A percentile compares a stretch with the other conserved stretches of the same genome.
phyloP scores from a whole-genome alignment of 2,797 vertebrate genomes.

The Poeciliopsis gracilis region DNA sequence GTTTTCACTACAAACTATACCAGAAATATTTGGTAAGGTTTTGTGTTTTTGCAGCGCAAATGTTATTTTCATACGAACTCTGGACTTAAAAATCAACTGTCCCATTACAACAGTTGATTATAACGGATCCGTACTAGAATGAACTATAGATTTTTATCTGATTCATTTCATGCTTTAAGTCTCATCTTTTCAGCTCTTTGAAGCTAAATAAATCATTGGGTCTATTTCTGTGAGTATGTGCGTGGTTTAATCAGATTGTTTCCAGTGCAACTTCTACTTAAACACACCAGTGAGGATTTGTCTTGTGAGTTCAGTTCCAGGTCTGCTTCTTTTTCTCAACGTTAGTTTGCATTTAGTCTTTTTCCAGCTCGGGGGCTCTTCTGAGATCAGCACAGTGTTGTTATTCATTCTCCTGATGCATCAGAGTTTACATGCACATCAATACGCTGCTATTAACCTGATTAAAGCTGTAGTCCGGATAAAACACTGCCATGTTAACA shows the following conservation, averaged over 20 bases:
- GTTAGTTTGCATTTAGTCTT: neutral
- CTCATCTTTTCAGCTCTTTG: neutral
- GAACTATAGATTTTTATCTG: neutral
- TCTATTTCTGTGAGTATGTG: neutral
- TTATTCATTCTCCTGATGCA: constrained; percentile 5
- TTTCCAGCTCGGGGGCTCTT: neutral
- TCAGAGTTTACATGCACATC: constrained; percentile 1
- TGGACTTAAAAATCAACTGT: neutral
- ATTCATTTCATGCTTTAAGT: neutral
- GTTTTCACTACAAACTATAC: no score
- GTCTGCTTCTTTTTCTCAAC: neutral
- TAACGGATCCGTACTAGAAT: neutral
- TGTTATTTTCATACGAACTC: neutral
- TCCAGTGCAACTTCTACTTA: neutral
- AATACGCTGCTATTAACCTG: constrained; percentile 7
- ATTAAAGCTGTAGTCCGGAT: neutral
- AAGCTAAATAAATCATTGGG: neutral
- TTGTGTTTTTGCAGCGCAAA: neutral
- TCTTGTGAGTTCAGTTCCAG: neutral
- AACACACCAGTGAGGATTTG: constrained; percentile 2
- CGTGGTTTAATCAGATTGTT: neutral
- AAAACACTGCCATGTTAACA: neutral
- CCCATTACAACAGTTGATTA: no score
- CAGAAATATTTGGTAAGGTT: no score
- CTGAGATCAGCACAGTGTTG: neutral